A percentile compares a stretch with the other conserved stretches of the same genome.
phyloP scores from a whole-genome alignment of 1,140 invertebrate species.

The Nautilus pompilius region DNA sequence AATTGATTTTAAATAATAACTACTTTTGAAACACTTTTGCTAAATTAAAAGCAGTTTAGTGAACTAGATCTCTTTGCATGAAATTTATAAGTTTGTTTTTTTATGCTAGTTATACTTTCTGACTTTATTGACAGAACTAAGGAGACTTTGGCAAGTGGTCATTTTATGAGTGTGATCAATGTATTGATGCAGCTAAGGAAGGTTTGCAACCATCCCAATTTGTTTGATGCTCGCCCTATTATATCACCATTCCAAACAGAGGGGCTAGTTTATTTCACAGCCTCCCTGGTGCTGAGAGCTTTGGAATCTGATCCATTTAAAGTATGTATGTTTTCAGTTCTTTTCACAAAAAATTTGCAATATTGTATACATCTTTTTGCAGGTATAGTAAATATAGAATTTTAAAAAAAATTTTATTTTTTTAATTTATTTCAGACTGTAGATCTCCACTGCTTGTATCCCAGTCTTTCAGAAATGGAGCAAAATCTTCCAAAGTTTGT shows the following conservation, averaged over 20 bases:
- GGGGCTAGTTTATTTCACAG: slow-evolving; percentile 67
- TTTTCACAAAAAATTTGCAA: slow-evolving; percentile 1
- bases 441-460: slow-evolving; percentile 68
- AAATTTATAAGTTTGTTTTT: neutral
- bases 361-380: neutral
- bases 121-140: slow-evolving; percentile 74
- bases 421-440: slow-evolving; percentile 63
- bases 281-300: slow-evolving; percentile 64
- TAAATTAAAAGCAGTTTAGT: too few relatives aligned
- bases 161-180: slow-evolving; percentile 97
- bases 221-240: slow-evolving; percentile 95
- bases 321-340: slow-evolving; percentile 56
- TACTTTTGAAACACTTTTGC: too few relatives aligned
- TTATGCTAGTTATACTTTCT: neutral
- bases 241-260: slow-evolving; percentile 92
- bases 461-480: slow-evolving; percentile 72
- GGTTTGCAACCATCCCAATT: slow-evolving; percentile 99
- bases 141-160: slow-evolving; percentile 92
- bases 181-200: slow-evolving; percentile 98
- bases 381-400: neutral
- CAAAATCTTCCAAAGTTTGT: slow-evolving; percentile 74
- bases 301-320: slow-evolving; percentile 77
- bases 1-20: too few relatives aligned
- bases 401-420: neutral
- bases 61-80: neutral